Percentiles rank a stretch among this genome's conserved stretches.
Evolutionary conservation across 2,113 vertebrate genomes (phyloP).

Genomic region (Actinemys pallida): DNA sequence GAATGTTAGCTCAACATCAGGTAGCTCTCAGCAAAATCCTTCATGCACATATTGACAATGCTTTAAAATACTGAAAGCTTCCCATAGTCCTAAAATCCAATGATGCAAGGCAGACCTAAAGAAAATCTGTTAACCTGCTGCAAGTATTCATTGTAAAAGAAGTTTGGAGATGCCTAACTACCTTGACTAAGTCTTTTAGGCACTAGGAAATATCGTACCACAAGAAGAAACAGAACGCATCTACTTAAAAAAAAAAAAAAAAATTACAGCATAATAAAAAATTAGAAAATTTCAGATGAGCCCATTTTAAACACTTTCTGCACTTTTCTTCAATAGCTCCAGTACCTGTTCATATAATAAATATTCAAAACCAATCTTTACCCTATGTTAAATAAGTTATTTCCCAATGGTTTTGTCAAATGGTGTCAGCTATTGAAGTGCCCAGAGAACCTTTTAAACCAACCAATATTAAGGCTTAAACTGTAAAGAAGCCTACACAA

Average conservation of each 20-base stretch:
- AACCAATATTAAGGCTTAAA: constrained; percentile 32
- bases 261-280: background rate
- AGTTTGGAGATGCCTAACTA: background rate
- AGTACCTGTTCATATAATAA: constrained; percentile 68
- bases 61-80: constrained; percentile 33
- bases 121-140: background rate
- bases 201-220: background rate
- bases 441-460: constrained; percentile 25
- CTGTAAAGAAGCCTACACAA: constrained; percentile 37
- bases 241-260: constrained; percentile 8
- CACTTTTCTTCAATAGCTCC: constrained; percentile 11
- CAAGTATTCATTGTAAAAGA: background rate
- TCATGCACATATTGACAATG: background rate
- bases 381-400: constrained; percentile 70
- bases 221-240: background rate
- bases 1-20: background rate
- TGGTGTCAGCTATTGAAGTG: constrained; percentile 19
- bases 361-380: constrained; percentile 65
- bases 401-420: constrained; percentile 50
- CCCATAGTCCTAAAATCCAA: constrained; percentile 10
- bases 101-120: background rate
- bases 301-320: constrained; percentile 5
- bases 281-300: constrained; percentile 55
- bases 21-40: background rate
- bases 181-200: background rate